Evolutionary conservation across 2,113 vertebrate genomes (phyloP), one percentile per base, ranked within the genome.

Genomic region (Papio anubis): DNA sequence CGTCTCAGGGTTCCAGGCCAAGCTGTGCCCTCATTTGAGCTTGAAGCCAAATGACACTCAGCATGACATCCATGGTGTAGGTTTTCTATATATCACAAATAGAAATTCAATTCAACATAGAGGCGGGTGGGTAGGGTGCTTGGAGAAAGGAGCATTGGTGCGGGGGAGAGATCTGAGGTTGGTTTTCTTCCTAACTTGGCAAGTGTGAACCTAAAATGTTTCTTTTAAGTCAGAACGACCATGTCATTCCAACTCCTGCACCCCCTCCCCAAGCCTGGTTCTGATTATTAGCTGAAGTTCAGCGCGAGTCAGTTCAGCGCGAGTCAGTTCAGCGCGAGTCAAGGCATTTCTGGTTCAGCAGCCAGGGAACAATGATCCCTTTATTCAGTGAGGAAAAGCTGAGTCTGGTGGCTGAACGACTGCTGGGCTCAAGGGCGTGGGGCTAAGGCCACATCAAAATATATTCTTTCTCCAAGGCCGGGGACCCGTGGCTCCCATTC

Each of bases 361-460:
- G 43, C 38, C 2, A 0, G 45, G 43, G 57, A 97, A 64, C 96
- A 97, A 91, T 70, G 81, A 91, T 38, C 72, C 48, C 93, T 45
- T 94, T 91, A 86, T 96, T 90, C 40, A 1, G 23, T 0, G 61
- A 92, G 66, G 89, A 68, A 76, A 89, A 76, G 72, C 55, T 0
- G 3, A 68, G 90, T 76, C 92, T 81, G 55, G 70, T 8, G 48
- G 72, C 80, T 70, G 40, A 80, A 20, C 0, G 20, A 73, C 73
- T 0, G 0, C 87, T 76, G 32, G 64, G 90, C 64, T 92, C 76
- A 1, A 21, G 38, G 72, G 84, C 57, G 9, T 12, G 38, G 61
- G 96, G 97, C 96, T 95, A 96, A 80, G 73, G 17, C 90, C 95
- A 85, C 80, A 89, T 87, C 80, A 92, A 80, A 97, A 30, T 32